Base-by-base conservation (phyloP, 1,140 invertebrate genomes). In the Musca domestica region DNA sequence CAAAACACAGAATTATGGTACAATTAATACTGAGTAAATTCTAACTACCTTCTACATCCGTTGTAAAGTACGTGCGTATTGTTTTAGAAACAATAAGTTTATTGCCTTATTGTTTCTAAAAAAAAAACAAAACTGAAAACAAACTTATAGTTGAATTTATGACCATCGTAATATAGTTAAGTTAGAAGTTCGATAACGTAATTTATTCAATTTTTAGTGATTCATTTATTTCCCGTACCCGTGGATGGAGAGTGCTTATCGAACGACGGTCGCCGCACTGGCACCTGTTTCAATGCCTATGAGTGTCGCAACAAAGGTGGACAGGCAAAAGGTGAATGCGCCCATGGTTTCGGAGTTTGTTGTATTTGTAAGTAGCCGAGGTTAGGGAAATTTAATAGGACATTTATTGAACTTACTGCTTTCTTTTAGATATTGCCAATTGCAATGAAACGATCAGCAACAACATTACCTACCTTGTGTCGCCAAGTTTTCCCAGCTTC, bases 391-490 rank as follows among this genome's bases (percentile, higher is more conserved):
- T 2, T 25, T 25, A 41, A 30, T 22, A 25, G 12, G 4, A 34
- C 23, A 27, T 12, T 17, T 64, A 5, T 12, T 23, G 9, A 7
- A 20, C 3, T 3, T 25, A 25, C 27, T 56, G 10, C 10, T 27
- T 34, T 30, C 20, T 34, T 63, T 15, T 81, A 93, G 91, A 92
- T 75, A 88, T 89, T 69, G 87, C 89, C 69, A 89, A 87, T 6
- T 95, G 93, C 77, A 90, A 89, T 17, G 86, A 86, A n/a, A 87
- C 88, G 66, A 87, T 93, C 5, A 84, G 86, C 71, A 91, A 92
- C 80, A 95, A 95, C 82, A 84, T 94, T 46, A 95, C 92, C 0
- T 94, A 95, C 78, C 91, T 95, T 76, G 87, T 90, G 47, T 95
- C 90, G 70, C 92, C 92, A 0, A 87, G 88, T 56, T 95, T 93